Percentiles rank a stretch among this genome's conserved stretches.
Evolutionary conservation across 2,888 invertebrate species (phyloP).

Genomic region (Tridacna crocea): DNA sequence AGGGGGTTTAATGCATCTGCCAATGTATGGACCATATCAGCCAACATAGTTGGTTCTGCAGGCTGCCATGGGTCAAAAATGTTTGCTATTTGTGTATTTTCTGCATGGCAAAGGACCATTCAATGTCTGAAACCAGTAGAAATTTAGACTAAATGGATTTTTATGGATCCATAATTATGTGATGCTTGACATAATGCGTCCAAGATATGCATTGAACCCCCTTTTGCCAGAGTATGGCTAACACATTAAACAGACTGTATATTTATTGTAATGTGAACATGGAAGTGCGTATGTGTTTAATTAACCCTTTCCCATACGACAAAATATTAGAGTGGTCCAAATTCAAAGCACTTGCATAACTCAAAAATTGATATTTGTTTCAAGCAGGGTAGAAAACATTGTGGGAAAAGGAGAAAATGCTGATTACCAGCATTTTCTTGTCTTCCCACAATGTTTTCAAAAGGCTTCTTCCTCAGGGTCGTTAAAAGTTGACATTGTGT

Average conservation of each 20-base stretch:
- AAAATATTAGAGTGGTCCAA: background rate
- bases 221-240: too few relatives aligned
- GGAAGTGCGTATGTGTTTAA: background rate
- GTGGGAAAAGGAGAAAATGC: constrained; percentile 7
- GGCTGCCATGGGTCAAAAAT: too few relatives aligned
- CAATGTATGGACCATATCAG: too few relatives aligned
- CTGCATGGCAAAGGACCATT: too few relatives aligned
- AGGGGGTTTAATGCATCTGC: background rate
- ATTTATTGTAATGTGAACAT: background rate
- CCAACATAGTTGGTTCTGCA: too few relatives aligned
- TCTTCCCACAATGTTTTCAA: constrained; percentile 7
- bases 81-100: too few relatives aligned
- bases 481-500: background rate
- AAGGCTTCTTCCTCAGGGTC: background rate
- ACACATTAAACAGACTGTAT: background rate
- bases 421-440: background rate
- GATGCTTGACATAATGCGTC: too few relatives aligned
- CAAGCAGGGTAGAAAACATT: background rate
- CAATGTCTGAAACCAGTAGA: too few relatives aligned
- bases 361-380: background rate
- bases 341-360: background rate
- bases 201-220: too few relatives aligned
- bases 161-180: background rate
- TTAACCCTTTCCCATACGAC: background rate
- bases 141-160: background rate